Base-by-base conservation (phyloP, 2,113 vertebrate genomes). In the Microcebus murinus region DNA sequence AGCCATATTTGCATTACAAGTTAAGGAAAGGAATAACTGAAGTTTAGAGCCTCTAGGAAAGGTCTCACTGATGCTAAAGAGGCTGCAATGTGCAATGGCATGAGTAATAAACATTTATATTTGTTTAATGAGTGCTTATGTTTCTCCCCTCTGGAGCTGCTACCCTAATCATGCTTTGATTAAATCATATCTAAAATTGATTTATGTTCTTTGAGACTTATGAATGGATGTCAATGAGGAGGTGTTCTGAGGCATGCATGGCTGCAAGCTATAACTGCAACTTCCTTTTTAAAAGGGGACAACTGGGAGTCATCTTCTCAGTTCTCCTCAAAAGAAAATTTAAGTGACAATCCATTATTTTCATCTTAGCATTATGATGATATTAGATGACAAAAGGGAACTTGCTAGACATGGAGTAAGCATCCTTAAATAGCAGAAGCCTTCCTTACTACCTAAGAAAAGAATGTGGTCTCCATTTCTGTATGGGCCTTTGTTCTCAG, bases 381-480 rank as follows among this genome's bases (percentile, higher is more conserved):
- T 91, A 95, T 61, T 68, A 89, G 50, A 91, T 18, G 39, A 89
- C 70, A 74, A 4, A 34, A 20, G 52, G 42, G 85, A 63, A 91
- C 59, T 15, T n/a, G 23, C 52, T 48, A 76, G 93, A 76, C 67
- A 65, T 71, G 61, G 31, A 87, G 65, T 82, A 71, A 92, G 39
- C 42, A 71, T 85, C 93, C 67, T 67, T 52, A 97, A 97, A 96
- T 93, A 97, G 89, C 21, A 76, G 87, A 84, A 48, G 31, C 39
- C 73, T 94, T 89, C 61, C 57, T 93, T 36, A 70, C 90, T 87
- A 23, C 87, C 82, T 82, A 65, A 95, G 67, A 89, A 79, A 94
- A 97, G 95, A 96, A 96, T 91, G 80, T 71, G 39, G 23, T 80
- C 70, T 94, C 50, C 79, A 61, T 87, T 87, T 84, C 70, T 95